Evolutionary conservation across 2,113 vertebrate genomes (phyloP), one percentile per base, ranked within the genome.

Genomic region (Chrysemys picta): DNA sequence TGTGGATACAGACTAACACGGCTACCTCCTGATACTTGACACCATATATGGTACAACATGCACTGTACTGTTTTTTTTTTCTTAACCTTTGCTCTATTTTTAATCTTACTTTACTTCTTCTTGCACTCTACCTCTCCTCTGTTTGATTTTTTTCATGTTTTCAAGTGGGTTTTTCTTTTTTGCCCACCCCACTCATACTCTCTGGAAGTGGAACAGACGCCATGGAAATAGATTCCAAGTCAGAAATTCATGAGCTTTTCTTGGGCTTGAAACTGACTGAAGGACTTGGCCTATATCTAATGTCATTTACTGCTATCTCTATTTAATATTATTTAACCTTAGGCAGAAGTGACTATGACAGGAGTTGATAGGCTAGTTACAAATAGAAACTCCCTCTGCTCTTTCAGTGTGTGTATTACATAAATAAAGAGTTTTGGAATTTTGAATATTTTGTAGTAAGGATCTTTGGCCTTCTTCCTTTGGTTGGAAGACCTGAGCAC

Each of bases 361-460:
- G 82, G 91, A 93, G 89, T 92, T 96, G 95, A 96, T 95, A 94
- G 95, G 76, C 45, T 47, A 78, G 76, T 47, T 94, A 49, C 78
- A 59, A 72, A 93, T 6, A 53, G 92, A 89, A 92, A 93, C 89
- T 92, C 93, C 82, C 88, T 89, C 79, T 90, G 78, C 89, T 89
- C 82, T 92, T 94, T 57, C 62, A 80, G 85, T 91, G 92, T 65
- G 87, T 56, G 42, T 62, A 90, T 96, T 96, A 94, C 10, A 84
- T 94, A 92, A 97, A 94, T 89, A 96, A 97, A 93, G 96, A 93
- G 95, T 93, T 97, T 96, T 95, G 87, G 78, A 96, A 94, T 88
- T 93, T 87, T 91, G 95, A 89, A n/a, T 95, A 97, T 92, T 52
- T 93, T 94, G 78, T 91, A 69, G 90, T 75, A 92, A 52, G 59